Percentiles rank a stretch among this genome's conserved stretches.
Evolutionary conservation across 1,140 invertebrate species (phyloP).

Genomic region (Philotrypesis tridentata): DNA sequence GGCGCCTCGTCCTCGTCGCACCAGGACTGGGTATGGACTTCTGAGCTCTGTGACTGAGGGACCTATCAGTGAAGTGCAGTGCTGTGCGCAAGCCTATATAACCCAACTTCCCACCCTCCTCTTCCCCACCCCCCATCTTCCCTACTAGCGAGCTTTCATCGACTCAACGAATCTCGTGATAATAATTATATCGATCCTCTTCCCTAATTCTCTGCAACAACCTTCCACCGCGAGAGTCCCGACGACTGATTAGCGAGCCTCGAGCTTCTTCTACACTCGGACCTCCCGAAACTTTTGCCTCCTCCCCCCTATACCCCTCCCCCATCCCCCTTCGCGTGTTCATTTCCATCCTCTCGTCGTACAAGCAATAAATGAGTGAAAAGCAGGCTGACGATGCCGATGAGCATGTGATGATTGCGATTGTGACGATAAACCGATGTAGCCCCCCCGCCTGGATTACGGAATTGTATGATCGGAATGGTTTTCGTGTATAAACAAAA

Average conservation of each 20-base stretch:
- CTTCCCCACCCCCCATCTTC: background rate
- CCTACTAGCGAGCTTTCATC: conserved; percentile 2
- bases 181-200: background rate
- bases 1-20: conserved; percentile 49
- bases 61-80: background rate
- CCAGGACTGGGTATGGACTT: conserved; percentile 70
- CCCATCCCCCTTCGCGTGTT: too few species aligned
- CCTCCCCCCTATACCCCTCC: too few species aligned
- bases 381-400: background rate
- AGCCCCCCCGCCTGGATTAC: background rate
- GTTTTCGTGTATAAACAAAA: conserved; percentile 4
- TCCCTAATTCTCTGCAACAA: too few species aligned
- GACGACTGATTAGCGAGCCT: background rate
- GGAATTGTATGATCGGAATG: background rate
- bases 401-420: background rate
- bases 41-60: conserved; percentile 67
- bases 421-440: background rate
- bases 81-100: conserved; percentile 15
- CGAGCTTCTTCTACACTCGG: background rate
- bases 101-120: background rate
- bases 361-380: conserved; percentile 39
- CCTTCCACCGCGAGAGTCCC: background rate
- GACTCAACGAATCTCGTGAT: conserved; percentile 1
- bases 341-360: conserved; percentile 5
- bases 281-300: background rate